Percentiles rank a stretch among this genome's conserved stretches.
Evolutionary conservation across 1,140 invertebrate species (phyloP).

Genomic region (Drosophila nasuta): DNA sequence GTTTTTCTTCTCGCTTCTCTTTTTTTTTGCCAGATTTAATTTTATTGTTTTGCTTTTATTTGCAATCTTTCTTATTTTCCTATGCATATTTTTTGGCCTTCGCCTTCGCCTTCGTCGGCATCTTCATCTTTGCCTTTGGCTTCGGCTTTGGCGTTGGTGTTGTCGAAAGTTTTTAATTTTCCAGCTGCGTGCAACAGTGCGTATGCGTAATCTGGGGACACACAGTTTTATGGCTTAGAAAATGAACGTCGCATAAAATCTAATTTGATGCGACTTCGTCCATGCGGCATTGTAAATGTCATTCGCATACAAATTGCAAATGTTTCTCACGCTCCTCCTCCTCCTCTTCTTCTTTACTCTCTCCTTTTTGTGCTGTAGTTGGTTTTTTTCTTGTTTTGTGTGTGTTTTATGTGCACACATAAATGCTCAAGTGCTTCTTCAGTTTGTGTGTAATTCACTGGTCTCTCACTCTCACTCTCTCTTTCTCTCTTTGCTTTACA

Average conservation of each 20-base stretch:
- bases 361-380: constrained; percentile 3
- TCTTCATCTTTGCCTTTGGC: constrained; percentile 21
- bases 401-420: constrained; percentile 41
- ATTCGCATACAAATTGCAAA: constrained; percentile 63
- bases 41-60: constrained; percentile 82
- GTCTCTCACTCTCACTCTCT: too few species aligned
- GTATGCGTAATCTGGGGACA: constrained; percentile 73
- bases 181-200: constrained; percentile 74
- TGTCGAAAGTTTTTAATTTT: constrained; percentile 60
- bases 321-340: constrained; percentile 39
- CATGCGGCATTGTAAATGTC: constrained; percentile 48
- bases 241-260: constrained; percentile 63
- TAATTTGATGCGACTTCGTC: constrained; percentile 43
- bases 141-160: neutral
- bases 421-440: constrained; percentile 34
- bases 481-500: constrained; percentile 77
- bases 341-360: constrained; percentile 11
- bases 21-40: constrained; percentile 73
- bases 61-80: constrained; percentile 60
- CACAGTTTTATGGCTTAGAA: constrained; percentile 74
- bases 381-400: constrained; percentile 6
- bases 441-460: constrained; percentile 22
- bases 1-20: constrained; percentile 19
- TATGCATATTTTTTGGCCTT: constrained; percentile 45
- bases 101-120: neutral